Conservation (phyloP, 2,113 vertebrate genomes). For the Melanocharis versteri region DNA sequence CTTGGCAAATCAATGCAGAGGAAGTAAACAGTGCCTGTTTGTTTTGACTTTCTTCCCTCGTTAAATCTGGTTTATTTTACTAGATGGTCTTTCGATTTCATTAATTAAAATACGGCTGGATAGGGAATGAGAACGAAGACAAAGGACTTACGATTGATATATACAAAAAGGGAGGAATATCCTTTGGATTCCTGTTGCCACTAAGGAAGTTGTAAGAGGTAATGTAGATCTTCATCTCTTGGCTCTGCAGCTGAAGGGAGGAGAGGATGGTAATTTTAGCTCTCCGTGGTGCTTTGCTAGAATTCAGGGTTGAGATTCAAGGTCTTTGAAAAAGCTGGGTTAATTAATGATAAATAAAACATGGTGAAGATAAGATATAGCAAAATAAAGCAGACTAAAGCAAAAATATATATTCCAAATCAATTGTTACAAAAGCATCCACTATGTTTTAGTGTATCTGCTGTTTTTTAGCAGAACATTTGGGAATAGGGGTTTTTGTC, state of each 20-base stretch:
- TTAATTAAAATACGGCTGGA: slow-evolving; percentile 29
- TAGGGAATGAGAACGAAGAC: not conserved
- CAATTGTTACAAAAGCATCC: not conserved
- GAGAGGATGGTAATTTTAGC: slow-evolving; percentile 10
- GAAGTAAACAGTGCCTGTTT: slow-evolving; percentile 38
- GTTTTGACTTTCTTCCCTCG: slow-evolving; percentile 48
- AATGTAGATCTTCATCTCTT: not conserved
- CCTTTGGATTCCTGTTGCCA: not conserved
- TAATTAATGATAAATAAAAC: slow-evolving; percentile 13
- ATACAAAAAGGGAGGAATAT: not conserved
- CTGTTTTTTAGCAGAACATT: not conserved
- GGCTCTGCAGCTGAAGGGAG: not conserved
- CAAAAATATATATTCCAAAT: not conserved
- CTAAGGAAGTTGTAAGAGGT: not conserved
- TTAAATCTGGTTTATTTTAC: slow-evolving; percentile 59
- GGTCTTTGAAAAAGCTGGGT: not conserved
- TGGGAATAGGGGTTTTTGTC: not conserved
- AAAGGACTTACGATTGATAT: not conserved
- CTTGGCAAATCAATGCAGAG: slow-evolving; percentile 4
- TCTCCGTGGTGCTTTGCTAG: not conserved
- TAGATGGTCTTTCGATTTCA: slow-evolving; percentile 47
- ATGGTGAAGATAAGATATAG: not conserved
- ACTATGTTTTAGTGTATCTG: not conserved
- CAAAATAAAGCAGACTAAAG: not conserved
- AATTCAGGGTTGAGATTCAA: not conserved